These are phyloP conservation scores for Oryzias woworae DNA, from an alignment of 2,113 vertebrate genomes.

Conservation along the genomic window DNA sequence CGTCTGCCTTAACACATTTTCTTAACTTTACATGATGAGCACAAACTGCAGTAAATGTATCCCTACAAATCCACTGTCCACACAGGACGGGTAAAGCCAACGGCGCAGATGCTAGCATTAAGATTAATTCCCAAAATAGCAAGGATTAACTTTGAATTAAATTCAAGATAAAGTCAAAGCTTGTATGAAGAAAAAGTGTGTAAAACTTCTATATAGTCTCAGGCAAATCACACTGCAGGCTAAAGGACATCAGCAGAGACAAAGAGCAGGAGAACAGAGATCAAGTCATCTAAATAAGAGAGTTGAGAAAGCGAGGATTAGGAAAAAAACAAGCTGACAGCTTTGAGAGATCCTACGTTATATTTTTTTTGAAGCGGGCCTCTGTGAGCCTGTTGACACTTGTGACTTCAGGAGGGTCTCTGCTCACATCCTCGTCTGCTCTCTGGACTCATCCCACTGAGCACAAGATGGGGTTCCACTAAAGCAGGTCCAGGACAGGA, in stretches of 20 bases:
- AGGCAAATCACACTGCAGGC: constrained; percentile 40
- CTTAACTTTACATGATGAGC: not conserved
- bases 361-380: constrained; percentile 68
- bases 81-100: constrained; percentile 43
- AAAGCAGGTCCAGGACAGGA: constrained; percentile 84
- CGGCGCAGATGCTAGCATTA: constrained; percentile 63
- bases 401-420: constrained; percentile 74
- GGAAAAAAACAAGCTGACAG: constrained; percentile 50
- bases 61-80: constrained; percentile 46
- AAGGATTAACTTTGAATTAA: constrained; percentile 69
- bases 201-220: constrained; percentile 50
- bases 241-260: constrained; percentile 52
- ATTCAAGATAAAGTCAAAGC: constrained; percentile 68
- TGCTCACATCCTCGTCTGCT: constrained; percentile 66
- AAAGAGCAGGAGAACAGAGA: constrained; percentile 50
- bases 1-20: constrained; percentile 2
- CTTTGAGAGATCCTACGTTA: constrained; percentile 76
- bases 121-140: constrained; percentile 70
- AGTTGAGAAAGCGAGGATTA: constrained; percentile 58
- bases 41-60: constrained; percentile 34
- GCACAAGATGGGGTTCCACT: constrained; percentile 95
- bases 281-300: constrained; percentile 41
- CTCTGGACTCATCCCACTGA: constrained; percentile 80
- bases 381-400: constrained; percentile 73
- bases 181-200: constrained; percentile 53